Conservation (phyloP, 2,113 vertebrate species). For the Chaetorhynchus papuensis region DNA sequence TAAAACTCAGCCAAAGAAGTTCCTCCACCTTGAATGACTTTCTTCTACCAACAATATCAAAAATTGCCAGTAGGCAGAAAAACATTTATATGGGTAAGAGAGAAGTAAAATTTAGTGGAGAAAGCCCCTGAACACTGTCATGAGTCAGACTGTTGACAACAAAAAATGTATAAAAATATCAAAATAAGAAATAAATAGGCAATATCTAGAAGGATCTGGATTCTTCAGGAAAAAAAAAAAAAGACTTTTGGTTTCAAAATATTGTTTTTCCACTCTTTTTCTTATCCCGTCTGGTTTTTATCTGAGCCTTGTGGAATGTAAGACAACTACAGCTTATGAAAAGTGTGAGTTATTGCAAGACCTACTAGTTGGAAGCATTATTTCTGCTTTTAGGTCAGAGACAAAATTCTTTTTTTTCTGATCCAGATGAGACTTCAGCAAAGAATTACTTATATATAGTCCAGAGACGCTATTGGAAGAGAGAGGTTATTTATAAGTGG, state of each 20-base stretch:
- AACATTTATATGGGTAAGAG: background rate
- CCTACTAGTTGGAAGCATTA: background rate
- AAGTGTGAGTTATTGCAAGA: background rate
- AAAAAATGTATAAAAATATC: background rate
- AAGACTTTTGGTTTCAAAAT: background rate
- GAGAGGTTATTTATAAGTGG: background rate
- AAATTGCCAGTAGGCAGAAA: background rate
- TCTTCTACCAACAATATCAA: background rate
- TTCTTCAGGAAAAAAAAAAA: background rate
- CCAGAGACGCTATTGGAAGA: background rate
- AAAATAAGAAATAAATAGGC: background rate
- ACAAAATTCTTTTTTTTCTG: constrained; percentile 13
- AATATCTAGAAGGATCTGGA: background rate
- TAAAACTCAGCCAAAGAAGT: background rate
- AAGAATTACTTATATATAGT: background rate
- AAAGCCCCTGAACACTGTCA: background rate
- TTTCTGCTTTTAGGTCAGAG: constrained; percentile 18
- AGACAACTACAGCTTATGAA: background rate
- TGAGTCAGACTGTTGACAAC: background rate
- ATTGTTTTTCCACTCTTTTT: background rate
- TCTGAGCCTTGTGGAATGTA: background rate
- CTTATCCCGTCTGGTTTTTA: background rate
- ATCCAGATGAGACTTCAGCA: background rate
- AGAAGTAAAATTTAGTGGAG: background rate
- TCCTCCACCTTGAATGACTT: constrained; percentile 1